Evolutionary conservation across 53 echinoderm and acorn worm species (phyloP).

Genomic region (Glandiceps talaboti): DNA sequence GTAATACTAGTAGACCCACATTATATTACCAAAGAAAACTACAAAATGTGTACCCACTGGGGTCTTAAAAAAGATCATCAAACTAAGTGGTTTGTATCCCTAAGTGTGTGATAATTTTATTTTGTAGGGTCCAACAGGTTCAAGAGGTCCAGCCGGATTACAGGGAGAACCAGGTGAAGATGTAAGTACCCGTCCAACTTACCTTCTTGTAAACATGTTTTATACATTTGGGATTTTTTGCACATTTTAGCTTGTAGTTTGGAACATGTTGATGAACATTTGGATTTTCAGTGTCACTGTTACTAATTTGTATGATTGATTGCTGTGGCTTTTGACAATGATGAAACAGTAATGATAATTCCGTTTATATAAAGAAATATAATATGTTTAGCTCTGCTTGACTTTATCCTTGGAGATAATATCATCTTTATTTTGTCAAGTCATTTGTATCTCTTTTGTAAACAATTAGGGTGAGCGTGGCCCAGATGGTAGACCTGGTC

Average conservation of each 20-base stretch:
- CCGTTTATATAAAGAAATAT: too few relatives aligned
- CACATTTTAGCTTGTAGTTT: background rate
- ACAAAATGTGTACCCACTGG: too few relatives aligned
- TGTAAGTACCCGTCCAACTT: background rate
- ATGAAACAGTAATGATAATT: too few relatives aligned
- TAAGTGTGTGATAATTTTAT: too few relatives aligned
- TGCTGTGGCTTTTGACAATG: background rate
- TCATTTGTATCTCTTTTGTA: background rate
- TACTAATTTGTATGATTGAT: background rate
- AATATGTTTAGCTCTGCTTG: too few relatives aligned
- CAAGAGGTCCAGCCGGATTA: constrained; percentile 15
- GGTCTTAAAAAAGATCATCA: too few relatives aligned
- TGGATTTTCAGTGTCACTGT: background rate
- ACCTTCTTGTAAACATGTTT: background rate
- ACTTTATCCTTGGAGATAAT: too few relatives aligned
- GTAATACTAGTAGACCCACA: too few relatives aligned
- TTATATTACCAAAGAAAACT: too few relatives aligned
- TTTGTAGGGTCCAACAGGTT: constrained; percentile 41
- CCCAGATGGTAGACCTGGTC: constrained; percentile 60
- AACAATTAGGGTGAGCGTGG: constrained; percentile 89
- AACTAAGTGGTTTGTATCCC: too few relatives aligned
- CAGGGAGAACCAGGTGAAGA: constrained; percentile 4
- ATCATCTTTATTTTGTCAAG: too few relatives aligned
- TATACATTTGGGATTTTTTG: background rate
- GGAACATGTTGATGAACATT: background rate